Base-by-base conservation (phyloP, 2,797 vertebrate genomes). In the Echeneis naucrates region DNA sequence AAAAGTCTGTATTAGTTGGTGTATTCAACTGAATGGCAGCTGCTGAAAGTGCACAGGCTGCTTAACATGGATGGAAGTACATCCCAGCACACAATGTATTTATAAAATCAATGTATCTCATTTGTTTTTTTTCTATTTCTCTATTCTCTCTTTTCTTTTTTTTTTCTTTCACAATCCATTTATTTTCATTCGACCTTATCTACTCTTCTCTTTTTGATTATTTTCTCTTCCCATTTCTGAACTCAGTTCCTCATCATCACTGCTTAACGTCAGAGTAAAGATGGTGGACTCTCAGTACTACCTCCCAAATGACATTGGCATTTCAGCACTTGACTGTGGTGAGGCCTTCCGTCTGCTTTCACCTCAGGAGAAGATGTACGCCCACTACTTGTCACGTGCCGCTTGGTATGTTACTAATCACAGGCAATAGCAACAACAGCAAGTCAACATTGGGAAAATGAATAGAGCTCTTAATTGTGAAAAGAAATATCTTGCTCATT, bases 201-300 rank as follows among this genome's bases (percentile, higher is more conserved):
- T 26, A 1, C 24, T 27, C 21, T 9, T 30, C 30, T 23, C 16
- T 52, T 8, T 61, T 5, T 35, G 3, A 5, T 52, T 37, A 16
- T 64, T 19, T n/a, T n/a, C 17, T 1, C 5, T 23, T 44, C 19
- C 38, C 17, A 14, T 16, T 14, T 70, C 23, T 35, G 10, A 33
- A 62, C 60, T 44, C 56, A 87, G 84, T 75, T 76, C 63, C 5
- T 74, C 40, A 21, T 75, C 58, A 1, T 61, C 80, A 64, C 68
- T 68, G 47, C 44, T 68, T 21, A 76, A 60, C 17, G 30, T 68
- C 45, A 59, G 51, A 24, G 66, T 73, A 51, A 92, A 86, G 60
- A 97, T 96, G 96, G 95, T 96, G 88, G 96, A 97, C 84, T 95
- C 96, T 44, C 97, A 97, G 94, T 97, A 97, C 81, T 93, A 95